phyloP scores from a whole-genome alignment of 2,113 vertebrate species.

The Puma concolor region DNA sequence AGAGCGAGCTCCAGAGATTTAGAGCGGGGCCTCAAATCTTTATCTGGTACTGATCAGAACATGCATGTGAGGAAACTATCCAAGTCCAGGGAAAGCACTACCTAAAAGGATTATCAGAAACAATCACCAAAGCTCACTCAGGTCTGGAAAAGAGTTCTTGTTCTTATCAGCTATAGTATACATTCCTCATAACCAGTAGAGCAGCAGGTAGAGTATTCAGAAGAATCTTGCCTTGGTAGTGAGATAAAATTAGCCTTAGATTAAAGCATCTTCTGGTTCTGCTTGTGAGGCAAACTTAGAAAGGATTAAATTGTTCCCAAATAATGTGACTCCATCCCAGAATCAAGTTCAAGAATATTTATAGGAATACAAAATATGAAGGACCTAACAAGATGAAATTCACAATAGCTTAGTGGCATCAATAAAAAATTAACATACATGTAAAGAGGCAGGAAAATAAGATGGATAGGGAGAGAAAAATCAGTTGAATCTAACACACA shows the following conservation, averaged over 20 bases:
- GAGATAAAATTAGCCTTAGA: background rate
- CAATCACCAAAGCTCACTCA: background rate
- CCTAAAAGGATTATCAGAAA: background rate
- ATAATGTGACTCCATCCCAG: background rate
- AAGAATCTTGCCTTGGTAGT: background rate
- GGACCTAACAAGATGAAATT: background rate
- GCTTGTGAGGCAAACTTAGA: background rate
- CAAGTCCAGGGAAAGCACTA: background rate
- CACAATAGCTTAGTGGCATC: background rate
- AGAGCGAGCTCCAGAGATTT: no score
- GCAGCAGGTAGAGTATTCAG: background rate
- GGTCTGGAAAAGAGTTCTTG: background rate
- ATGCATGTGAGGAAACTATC: background rate
- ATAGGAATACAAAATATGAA: background rate
- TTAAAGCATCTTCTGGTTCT: background rate
- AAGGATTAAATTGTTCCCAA: background rate
- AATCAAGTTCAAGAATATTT: background rate
- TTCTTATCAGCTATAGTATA: background rate
- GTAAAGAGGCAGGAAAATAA: background rate
- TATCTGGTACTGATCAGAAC: background rate
- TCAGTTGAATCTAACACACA: background rate
- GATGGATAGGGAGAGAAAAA: background rate
- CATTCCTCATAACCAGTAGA: background rate
- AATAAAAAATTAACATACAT: background rate
- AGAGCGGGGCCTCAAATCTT: background rate